phyloP scores from a whole-genome alignment of 2,797 vertebrate species.

The Masticophis lateralis region DNA sequence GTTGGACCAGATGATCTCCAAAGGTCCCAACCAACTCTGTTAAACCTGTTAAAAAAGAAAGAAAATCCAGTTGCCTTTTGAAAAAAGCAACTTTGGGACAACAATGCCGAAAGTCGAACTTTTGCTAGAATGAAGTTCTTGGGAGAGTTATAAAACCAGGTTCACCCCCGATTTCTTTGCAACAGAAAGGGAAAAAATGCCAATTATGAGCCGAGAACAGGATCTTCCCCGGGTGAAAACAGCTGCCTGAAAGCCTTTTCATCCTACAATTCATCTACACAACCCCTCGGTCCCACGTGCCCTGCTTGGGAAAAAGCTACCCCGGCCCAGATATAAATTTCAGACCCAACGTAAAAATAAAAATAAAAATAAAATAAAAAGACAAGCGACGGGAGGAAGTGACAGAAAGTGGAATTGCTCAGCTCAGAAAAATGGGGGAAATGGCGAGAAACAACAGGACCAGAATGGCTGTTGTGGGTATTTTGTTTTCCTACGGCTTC shows the following conservation, averaged over 20 bases:
- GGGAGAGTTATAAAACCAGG: not conserved
- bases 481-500: not conserved
- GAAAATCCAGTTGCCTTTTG: too few species aligned
- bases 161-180: not conserved
- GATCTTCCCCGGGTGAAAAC: not conserved
- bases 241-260: not conserved
- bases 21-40: too few species aligned
- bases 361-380: not conserved
- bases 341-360: not conserved
- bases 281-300: not conserved
- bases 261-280: not conserved
- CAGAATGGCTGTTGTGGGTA: not conserved
- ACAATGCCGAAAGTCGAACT: not conserved
- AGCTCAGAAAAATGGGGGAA: not conserved
- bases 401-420: not conserved
- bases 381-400: not conserved
- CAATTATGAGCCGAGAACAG: not conserved
- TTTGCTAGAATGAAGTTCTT: not conserved
- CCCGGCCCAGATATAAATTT: not conserved
- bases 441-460: not conserved
- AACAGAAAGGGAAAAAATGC: accelerated
- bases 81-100: not conserved
- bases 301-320: not conserved
- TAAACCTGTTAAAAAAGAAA: too few species aligned
- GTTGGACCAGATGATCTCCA: too few species aligned